Conservation (phyloP, 2,113 vertebrate species). For the Varanus komodoensis region DNA sequence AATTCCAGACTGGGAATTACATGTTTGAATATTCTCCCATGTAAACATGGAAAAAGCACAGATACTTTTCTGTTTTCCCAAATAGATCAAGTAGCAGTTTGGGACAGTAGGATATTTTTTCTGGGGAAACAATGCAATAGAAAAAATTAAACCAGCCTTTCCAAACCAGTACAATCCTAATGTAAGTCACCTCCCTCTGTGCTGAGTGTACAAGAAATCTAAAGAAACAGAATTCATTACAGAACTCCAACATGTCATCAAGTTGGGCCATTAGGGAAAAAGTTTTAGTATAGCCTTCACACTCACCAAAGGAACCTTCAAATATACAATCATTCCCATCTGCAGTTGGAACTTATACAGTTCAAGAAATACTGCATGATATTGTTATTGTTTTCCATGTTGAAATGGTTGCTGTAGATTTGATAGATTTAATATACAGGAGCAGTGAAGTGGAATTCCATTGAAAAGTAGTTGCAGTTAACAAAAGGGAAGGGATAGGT, state of each 20-base stretch:
- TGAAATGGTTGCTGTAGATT: background rate
- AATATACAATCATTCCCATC: no score
- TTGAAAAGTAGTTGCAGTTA: slow-evolving; percentile 11
- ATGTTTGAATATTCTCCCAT: background rate
- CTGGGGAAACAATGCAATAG: background rate
- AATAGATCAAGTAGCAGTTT: background rate
- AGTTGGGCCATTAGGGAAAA: background rate
- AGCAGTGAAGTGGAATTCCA: background rate
- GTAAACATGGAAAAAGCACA: background rate
- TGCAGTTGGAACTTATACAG: background rate
- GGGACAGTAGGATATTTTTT: background rate
- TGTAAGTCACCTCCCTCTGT: background rate
- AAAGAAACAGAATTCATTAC: background rate
- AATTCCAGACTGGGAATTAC: background rate
- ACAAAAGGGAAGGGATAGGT: slow-evolving; percentile 15
- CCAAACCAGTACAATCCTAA: background rate
- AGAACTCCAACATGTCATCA: background rate
- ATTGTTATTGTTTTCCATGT: background rate
- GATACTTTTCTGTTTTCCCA: background rate
- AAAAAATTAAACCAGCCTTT: background rate
- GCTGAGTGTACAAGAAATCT: background rate
- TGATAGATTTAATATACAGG: background rate
- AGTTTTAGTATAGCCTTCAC: background rate
- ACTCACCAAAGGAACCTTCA: background rate
- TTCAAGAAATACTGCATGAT: background rate